These are phyloP conservation scores for Sminthurides aquaticus DNA, from an alignment of 2,888 invertebrate species.

Conservation along the genomic window DNA sequence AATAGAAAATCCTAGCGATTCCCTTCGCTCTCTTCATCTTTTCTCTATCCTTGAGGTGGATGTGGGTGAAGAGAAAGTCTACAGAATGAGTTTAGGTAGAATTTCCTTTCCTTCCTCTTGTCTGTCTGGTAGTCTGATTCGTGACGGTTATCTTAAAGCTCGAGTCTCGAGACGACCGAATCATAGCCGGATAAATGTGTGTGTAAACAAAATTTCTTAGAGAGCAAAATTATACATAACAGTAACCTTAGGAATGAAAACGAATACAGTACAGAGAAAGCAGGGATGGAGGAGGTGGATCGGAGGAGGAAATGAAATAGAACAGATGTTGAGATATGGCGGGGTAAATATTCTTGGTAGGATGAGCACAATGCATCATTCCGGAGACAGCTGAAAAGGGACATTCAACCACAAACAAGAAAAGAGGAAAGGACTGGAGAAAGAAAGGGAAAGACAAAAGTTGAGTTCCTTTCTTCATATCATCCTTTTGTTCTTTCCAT, in stretches of 20 bases:
- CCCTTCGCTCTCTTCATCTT: no score
- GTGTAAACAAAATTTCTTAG: neutral
- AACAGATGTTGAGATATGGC: neutral
- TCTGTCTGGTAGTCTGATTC: neutral
- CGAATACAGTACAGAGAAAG: no score
- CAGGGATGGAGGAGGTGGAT: no score
- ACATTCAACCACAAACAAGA: neutral
- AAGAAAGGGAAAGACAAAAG: neutral
- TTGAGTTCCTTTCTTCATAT: neutral
- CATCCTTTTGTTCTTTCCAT: neutral
- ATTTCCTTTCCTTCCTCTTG: neutral
- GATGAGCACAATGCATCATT: neutral
- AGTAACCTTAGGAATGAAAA: no score
- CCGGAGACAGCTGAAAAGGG: neutral
- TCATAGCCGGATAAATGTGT: neutral
- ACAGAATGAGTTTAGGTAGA: neutral
- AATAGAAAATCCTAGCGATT: neutral
- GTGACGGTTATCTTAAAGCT: neutral
- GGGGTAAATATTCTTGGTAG: neutral
- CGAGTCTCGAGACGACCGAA: no score
- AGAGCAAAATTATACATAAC: neutral
- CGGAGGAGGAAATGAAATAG: neutral
- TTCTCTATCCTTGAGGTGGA: no score
- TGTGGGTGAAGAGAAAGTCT: no score
- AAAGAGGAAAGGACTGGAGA: neutral